Percentiles rank a stretch among this genome's conserved stretches.
These are phyloP conservation scores for Chloroclystis v-ata DNA, from an alignment of 2,888 invertebrate species.

Conservation along the genomic window DNA sequence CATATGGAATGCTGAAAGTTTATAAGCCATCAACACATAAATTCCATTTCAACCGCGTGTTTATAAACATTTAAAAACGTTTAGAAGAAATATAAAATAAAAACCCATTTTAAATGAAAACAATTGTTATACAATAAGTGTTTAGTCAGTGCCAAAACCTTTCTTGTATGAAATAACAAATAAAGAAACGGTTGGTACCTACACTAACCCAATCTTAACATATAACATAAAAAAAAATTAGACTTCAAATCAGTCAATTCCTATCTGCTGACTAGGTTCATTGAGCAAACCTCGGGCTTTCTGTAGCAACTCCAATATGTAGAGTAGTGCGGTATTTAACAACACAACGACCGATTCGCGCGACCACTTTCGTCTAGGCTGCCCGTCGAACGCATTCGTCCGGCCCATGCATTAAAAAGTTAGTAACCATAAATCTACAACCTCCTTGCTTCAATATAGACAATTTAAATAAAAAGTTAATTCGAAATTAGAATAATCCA, in stretches of 20 bases:
- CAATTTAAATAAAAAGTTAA: background rate
- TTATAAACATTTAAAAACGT: no score
- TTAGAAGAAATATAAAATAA: no score
- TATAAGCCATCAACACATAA: no score
- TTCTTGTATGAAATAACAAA: no score
- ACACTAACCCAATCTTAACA: no score
- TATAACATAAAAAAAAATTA: no score
- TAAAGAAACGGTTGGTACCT: no score
- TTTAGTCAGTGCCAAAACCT: no score
- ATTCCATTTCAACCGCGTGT: no score
- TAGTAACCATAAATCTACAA: slow-evolving; percentile 31
- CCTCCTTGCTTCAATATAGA: slow-evolving; percentile 7
- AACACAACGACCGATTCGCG: slow-evolving; percentile 59
- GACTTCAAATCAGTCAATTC: slow-evolving; percentile 7
- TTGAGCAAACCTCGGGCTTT: slow-evolving; percentile 36
- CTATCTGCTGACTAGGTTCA: slow-evolving; percentile 14
- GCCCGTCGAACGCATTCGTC: slow-evolving; percentile 59
- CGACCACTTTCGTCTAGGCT: slow-evolving; percentile 65
- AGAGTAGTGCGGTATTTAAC: slow-evolving; percentile 74
- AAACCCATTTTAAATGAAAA: no score
- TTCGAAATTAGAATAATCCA: slow-evolving; percentile 15
- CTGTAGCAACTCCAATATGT: slow-evolving; percentile 56
- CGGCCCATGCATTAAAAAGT: slow-evolving; percentile 38
- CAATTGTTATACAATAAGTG: no score
- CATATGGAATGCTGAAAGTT: no score